Evolutionary conservation across 1,140 invertebrate genomes (phyloP), one percentile per base, ranked within the genome.

Genomic region (Chironomus tepperi): DNA sequence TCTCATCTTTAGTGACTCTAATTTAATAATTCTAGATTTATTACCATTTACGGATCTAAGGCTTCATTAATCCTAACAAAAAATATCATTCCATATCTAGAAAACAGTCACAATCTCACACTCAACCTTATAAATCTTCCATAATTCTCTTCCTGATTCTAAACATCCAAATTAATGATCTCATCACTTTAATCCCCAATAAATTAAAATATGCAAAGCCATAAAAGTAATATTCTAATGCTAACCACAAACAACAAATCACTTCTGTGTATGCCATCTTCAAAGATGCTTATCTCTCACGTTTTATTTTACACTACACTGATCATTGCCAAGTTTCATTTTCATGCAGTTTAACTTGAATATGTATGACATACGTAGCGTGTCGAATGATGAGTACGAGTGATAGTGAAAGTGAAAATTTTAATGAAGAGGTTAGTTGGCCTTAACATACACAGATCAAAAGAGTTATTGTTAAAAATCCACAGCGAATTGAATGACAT

Each of bases 331-430:
- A 57, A 57, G 47, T 57, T 57, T 57, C 47, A 57, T n/a, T 57
- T 57, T 57, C 47, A 57, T 57, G 47, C 47, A n/a, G 47, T 57
- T 57, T 15, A 57, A 57, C 47, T 57, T 57, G 47, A 57, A 34
- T 34, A 34, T 34, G 10, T 57, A n/a, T n/a, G 47, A 57, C 47
- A 57, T n/a, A 5, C n/a, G 24, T 34, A 34, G 24, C 24, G 24
- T 34, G 12, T 5, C 47, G 12, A 3, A 9, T 7, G 43, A 57
- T 15, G 47, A 57, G 5, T 3, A 57, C n/a, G 5, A 12, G 15
- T 57, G 65, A 21, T 70, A 70, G 65, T 70, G 65, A 70, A 70
- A 70, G 65, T 70, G 19, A 19, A 57, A 57, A 19, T 70, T 19
- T 19, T 19, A 70, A 70, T 19, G 18, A 70, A 70, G 19, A 70